These are phyloP conservation scores for Alloplasta piceator DNA, from an alignment of 2,888 invertebrate genomes.

Conservation along the genomic window DNA sequence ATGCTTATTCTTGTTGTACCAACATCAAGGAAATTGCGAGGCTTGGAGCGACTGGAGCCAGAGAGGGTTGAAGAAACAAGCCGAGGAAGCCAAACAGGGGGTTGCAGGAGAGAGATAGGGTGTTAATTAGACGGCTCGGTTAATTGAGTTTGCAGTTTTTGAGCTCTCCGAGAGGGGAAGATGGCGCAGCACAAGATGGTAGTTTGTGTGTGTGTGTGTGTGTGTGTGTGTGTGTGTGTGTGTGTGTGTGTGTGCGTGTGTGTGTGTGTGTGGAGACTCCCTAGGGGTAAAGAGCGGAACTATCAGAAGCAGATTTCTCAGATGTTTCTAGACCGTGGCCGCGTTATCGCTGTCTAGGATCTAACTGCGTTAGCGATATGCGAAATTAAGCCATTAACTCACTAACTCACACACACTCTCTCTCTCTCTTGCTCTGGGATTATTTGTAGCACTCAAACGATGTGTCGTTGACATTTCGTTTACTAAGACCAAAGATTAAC, in stretches of 20 bases:
- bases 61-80: conserved; percentile 8
- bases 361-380: conserved; percentile 46
- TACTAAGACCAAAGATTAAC: too few relatives aligned
- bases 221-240: conserved; percentile 19
- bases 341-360: conserved; percentile 56
- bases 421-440: background rate
- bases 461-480: conserved; percentile 25
- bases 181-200: conserved; percentile 37
- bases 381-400: conserved; percentile 58
- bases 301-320: conserved; percentile 57
- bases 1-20: conserved; percentile 72
- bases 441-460: conserved; percentile 25
- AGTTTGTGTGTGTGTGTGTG: background rate
- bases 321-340: conserved; percentile 13
- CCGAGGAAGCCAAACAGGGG: conserved; percentile 14
- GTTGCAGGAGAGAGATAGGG: conserved; percentile 63
- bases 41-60: conserved; percentile 6
- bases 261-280: background rate
- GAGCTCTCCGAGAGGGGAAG: conserved; percentile 25
- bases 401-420: background rate
- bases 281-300: conserved; percentile 36
- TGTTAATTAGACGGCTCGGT: conserved; percentile 73
- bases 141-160: conserved; percentile 75
- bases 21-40: conserved; percentile 53
- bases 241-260: too few relatives aligned